Base-by-base conservation (phyloP, 1,140 invertebrate genomes). In the Periplaneta americana region DNA sequence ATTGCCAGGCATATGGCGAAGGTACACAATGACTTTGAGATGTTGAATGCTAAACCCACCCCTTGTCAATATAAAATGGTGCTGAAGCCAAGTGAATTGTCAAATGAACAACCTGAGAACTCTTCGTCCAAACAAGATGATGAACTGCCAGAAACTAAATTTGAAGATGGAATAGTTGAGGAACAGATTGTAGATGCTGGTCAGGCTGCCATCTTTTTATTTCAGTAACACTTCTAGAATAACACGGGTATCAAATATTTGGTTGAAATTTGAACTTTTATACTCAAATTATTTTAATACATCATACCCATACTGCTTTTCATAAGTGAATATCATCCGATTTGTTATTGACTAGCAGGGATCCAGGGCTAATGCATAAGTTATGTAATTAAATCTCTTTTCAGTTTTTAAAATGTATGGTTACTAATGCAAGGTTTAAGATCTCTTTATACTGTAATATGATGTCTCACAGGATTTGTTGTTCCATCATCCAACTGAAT, bases 41-140 rank as follows among this genome's bases (percentile, higher is more conserved):
- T 76, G 74, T 28, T 80, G 15, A 79, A 78, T 17, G 15, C 66
- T 5, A 48, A 79, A 18, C 75, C 37, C 18, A 82, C 78, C 28
- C 34, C 31, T 11, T 83, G 83, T 33, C 74, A 83, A 36, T 83
- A 83, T 48, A 83, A 83, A 75, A 82, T 83, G 75, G 83, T 80
- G 33, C 78, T 83, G 4, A 75, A 78, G 28, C 83, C 83, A 18
- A 78, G 78, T 32, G 83, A 83, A 74, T 34, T 82, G 18, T 74
- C 48, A 13, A 9, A n/a, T 6, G 35, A n/a, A 57, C 10, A 81
- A 22, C 11, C 37, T 74, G 48, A 80, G n/a, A 57, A 39, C 9
- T 80, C 39, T 48, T 10, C n/a, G 48, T n/a, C 13, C 5, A 66
- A 66, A 13, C 48, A 66, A n/a, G 48, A 34, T 6, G 34, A 76